phyloP scores from a whole-genome alignment of 2,888 invertebrate species.

The Morpho helenor region DNA sequence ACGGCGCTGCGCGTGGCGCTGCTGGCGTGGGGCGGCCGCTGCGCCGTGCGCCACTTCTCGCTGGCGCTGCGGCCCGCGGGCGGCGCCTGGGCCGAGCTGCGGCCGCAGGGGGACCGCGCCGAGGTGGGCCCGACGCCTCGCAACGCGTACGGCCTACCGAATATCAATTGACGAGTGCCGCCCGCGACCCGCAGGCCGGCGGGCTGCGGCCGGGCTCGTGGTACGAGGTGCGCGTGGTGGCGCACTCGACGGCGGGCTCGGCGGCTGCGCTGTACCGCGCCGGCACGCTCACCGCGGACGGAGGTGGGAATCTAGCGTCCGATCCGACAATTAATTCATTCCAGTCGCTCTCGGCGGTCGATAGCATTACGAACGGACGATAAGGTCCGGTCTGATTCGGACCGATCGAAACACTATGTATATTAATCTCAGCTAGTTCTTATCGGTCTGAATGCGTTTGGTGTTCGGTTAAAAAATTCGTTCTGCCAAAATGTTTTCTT shows the following conservation, averaged over 20 bases:
- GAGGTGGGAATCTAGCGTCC: constrained; percentile 48
- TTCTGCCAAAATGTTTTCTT: too few relatives aligned
- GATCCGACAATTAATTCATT: background rate
- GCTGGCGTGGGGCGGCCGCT: constrained; percentile 85
- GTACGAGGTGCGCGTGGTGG: constrained; percentile 79
- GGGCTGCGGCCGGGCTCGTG: constrained; percentile 75
- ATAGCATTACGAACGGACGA: background rate
- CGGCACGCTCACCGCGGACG: constrained; percentile 71
- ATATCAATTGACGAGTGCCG: too few relatives aligned
- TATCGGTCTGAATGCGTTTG: too few relatives aligned
- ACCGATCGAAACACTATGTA: too few relatives aligned
- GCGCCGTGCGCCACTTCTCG: constrained; percentile 80
- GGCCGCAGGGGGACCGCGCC: constrained; percentile 39
- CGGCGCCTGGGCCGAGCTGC: constrained; percentile 56
- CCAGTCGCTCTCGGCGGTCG: background rate
- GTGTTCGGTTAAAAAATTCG: too few relatives aligned
- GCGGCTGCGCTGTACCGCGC: constrained; percentile 76
- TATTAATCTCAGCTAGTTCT: too few relatives aligned
- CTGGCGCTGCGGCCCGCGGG: constrained; percentile 34
- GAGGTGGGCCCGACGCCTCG: constrained; percentile 34
- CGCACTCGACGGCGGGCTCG: constrained; percentile 76
- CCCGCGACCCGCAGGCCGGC: constrained; percentile 48
- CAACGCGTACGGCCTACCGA: background rate
- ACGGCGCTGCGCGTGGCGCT: constrained; percentile 84
- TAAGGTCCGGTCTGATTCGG: too few relatives aligned